Evolutionary conservation across 2,888 invertebrate genomes (phyloP), one percentile per base, ranked within the genome.

Genomic region (Autographa gamma): DNA sequence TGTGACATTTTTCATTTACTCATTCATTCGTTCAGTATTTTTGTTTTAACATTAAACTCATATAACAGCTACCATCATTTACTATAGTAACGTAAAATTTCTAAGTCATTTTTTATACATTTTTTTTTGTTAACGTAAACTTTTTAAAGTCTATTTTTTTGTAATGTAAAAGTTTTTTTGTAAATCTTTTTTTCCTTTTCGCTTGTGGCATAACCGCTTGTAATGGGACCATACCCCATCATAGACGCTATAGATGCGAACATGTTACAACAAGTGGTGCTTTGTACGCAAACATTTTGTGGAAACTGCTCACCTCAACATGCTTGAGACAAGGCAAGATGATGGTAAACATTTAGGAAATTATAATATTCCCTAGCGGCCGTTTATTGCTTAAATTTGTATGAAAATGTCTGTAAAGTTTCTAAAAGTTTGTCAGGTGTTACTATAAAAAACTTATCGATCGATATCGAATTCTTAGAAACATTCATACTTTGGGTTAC

Each of bases 331-430:
- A 18, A 54, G 54, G 54, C 54, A 19, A 19, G 54, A 25, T 25
- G 54, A 56, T 25, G 54, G 25, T 56, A 56, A 56, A 56, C 54
- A 56, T 19, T 13, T 56, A 25, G 54, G 18, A 19, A 54, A 54
- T 19, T 56, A 25, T 19, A 25, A 25, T 56, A 56, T 25, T 56
- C 54, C 54, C 54, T 19, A 11, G 14, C 13, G 54, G 13, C 14
- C 19, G 13, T 56, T 56, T 56, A 56, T 25, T 25, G n/a, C 16
- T 4, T 11, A 25, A 56, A 56, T 19, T 25, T 56, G 19, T 25
- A 48, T 16, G 11, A 19, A 19, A 8, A 56, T 56, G 7, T 25
- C 3, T 6, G 16, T 16, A 48, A n/a, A 48, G n/a, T 48, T 6
- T 48, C 16, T 16, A 38, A 38, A 38, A 38, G 0, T 34, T 34